Evolutionary conservation across 1,140 invertebrate genomes (phyloP).

Genomic region (Pantala flavescens): DNA sequence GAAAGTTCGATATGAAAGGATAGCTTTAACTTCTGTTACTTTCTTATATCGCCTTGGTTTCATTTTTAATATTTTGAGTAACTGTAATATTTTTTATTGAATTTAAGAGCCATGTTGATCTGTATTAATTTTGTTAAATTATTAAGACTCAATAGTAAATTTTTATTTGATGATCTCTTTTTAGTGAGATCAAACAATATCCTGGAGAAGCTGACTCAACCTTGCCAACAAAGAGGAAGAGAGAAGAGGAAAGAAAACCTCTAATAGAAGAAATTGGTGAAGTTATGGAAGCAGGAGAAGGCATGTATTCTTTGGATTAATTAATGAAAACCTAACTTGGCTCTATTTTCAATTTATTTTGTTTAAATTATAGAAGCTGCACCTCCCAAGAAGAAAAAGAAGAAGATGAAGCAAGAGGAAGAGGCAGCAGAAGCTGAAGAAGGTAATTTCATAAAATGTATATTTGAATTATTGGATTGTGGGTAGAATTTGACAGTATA

Average conservation of each 20-base stretch:
- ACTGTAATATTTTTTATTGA: no score
- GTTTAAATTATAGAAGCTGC: conserved; percentile 19
- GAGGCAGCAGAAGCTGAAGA: background rate
- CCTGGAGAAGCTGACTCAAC: conserved; percentile 48
- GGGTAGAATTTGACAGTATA: no score
- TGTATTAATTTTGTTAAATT: no score
- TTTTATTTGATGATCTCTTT: no score
- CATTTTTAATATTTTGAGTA: no score
- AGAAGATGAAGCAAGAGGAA: conserved; percentile 26
- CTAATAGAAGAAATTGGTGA: conserved; percentile 31
- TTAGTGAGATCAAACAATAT: conserved; percentile 55
- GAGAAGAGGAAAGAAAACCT: conserved; percentile 37
- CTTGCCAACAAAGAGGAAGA: conserved; percentile 34
- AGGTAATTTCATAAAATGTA: conserved; percentile 8
- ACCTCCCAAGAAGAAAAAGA: conserved; percentile 28
- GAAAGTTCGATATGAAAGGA: no score
- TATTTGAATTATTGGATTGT: background rate
- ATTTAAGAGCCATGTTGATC: no score
- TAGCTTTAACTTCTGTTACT: no score
- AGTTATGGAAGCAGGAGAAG: conserved; percentile 30
- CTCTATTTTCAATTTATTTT: conserved; percentile 17
- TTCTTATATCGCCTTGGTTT: no score
- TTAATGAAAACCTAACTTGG: background rate
- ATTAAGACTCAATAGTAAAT: no score
- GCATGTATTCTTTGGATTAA: conserved; percentile 24